Conservation (phyloP, 2,113 vertebrate species). For the Lagenorhynchus albirostris region DNA sequence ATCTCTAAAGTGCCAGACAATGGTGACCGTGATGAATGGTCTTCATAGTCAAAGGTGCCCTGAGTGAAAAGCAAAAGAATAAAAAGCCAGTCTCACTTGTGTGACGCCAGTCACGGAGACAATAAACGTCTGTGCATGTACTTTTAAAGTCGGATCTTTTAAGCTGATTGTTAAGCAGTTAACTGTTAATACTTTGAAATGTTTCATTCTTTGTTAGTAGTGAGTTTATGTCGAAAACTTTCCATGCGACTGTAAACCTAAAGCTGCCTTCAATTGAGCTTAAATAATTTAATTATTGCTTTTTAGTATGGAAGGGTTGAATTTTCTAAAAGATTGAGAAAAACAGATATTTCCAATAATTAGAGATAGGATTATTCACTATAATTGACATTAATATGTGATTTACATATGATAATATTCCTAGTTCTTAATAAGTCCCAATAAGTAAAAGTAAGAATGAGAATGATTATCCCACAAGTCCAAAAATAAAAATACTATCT, state of each 20-base stretch:
- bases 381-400: conserved; percentile 61
- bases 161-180: conserved; percentile 71
- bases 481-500: conserved; percentile 34
- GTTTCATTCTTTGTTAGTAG: conserved; percentile 52
- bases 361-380: conserved; percentile 42
- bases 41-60: conserved; percentile 74
- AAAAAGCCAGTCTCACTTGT: conserved; percentile 64
- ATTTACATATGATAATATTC: conserved; percentile 39
- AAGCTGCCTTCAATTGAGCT: conserved; percentile 1
- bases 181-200: conserved; percentile 63
- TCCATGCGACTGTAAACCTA: conserved; percentile 33
- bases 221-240: conserved; percentile 51
- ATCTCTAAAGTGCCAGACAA: conserved; percentile 76
- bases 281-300: conserved; percentile 56
- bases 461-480: background rate
- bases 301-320: conserved; percentile 45
- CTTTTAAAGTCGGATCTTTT: conserved; percentile 67
- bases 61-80: conserved; percentile 68
- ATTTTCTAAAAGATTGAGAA: conserved; percentile 48
- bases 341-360: conserved; percentile 50
- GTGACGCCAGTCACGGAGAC: conserved; percentile 47
- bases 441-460: conserved; percentile 45
- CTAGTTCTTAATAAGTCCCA: conserved; percentile 51
- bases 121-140: conserved; percentile 59
- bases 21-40: conserved; percentile 73